These are phyloP conservation scores for Gouania willdenowi DNA, from an alignment of 2,797 vertebrate genomes.

Conservation along the genomic window DNA sequence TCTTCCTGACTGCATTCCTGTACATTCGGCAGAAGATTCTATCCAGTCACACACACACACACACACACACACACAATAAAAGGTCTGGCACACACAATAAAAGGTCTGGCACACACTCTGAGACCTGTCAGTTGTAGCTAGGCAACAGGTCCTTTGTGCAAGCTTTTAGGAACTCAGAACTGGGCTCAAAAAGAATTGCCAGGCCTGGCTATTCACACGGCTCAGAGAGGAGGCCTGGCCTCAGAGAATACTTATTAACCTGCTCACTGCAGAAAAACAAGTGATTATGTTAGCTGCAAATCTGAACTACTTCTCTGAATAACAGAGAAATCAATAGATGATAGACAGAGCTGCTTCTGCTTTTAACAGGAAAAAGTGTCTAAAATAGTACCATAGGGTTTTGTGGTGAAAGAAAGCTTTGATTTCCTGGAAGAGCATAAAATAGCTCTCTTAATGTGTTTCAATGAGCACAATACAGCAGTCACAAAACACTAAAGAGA, in stretches of 20 bases:
- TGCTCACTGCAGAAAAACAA: constrained; percentile 21
- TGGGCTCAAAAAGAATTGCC: constrained; percentile 46
- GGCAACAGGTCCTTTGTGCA: constrained; percentile 70
- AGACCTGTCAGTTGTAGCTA: constrained; percentile 54
- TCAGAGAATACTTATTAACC: constrained; percentile 31
- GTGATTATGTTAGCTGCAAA: background rate
- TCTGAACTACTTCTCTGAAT: background rate
- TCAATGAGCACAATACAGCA: too few species aligned
- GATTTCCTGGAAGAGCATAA: too few species aligned
- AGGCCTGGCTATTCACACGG: constrained; percentile 41
- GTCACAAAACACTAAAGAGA: too few species aligned
- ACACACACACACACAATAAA: too few species aligned
- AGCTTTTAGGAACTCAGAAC: constrained; percentile 55
- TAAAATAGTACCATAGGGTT: too few species aligned
- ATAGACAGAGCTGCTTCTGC: too few species aligned
- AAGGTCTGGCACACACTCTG: too few species aligned
- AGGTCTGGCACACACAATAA: too few species aligned
- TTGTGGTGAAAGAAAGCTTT: too few species aligned
- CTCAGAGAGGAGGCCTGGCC: constrained; percentile 29
- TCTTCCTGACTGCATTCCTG: constrained; percentile 46
- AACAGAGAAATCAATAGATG: background rate
- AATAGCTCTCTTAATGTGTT: too few species aligned
- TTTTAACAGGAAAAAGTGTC: too few species aligned
- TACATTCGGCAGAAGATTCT: constrained; percentile 48
- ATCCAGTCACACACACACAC: constrained; percentile 27